Evolutionary conservation across 2,888 invertebrate genomes (phyloP).

Genomic region (Thysanoteuthis rhombus): DNA sequence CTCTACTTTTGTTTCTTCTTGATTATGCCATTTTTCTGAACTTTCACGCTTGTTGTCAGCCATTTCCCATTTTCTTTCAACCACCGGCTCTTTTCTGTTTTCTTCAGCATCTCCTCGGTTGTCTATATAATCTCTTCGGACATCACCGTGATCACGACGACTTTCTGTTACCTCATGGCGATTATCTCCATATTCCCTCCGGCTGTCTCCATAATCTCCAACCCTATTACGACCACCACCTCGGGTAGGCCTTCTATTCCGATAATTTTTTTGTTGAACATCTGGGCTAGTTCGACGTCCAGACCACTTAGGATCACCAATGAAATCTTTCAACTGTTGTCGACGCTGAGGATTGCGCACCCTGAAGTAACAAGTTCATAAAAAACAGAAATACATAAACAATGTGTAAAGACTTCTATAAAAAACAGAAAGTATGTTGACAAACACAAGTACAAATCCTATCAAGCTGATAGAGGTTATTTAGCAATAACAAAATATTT

Average conservation of each 20-base stretch:
- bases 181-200: background rate
- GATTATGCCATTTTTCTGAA: background rate
- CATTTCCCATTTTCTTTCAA: background rate
- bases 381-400: background rate
- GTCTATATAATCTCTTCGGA: background rate
- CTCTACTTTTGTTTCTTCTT: background rate
- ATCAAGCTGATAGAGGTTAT: no score
- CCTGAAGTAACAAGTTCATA: conserved; percentile 16
- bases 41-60: background rate
- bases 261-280: conserved; percentile 28
- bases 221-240: background rate
- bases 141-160: background rate
- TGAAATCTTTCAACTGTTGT: conserved; percentile 25
- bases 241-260: background rate
- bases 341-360: conserved; percentile 16
- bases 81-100: background rate
- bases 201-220: conserved; percentile 20
- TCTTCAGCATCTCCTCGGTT: conserved; percentile 17
- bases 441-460: no score
- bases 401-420: no score
- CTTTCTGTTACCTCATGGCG: background rate
- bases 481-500: no score
- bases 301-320: conserved; percentile 26
- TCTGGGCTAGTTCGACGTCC: background rate
- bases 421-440: no score